Evolutionary conservation across 2,797 vertebrate species (phyloP).

Genomic region (Mormyrops boulengeri): DNA sequence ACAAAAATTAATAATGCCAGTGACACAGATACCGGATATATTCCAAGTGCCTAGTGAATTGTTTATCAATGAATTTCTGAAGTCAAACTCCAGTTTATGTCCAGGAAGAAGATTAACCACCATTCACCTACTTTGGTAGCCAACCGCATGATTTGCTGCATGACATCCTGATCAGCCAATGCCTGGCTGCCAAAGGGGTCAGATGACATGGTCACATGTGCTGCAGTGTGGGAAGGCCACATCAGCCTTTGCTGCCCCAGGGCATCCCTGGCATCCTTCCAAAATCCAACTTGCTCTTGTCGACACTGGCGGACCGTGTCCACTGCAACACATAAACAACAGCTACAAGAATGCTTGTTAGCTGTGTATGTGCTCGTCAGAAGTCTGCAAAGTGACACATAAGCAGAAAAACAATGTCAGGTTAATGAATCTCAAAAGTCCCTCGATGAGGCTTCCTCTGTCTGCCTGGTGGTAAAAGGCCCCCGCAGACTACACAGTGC

Average conservation of each 20-base stretch:
- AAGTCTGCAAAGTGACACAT: slow-evolving; percentile 51
- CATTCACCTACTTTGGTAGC: background rate
- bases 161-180: background rate
- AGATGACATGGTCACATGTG: background rate
- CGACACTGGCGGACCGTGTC: slow-evolving; percentile 30
- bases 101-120: background rate
- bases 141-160: background rate
- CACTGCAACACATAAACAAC: background rate
- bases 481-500: background rate
- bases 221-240: background rate
- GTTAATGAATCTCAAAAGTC: slow-evolving; percentile 54
- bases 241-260: background rate
- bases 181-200: background rate
- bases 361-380: slow-evolving; percentile 57
- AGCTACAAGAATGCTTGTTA: slow-evolving; percentile 46
- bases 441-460: slow-evolving; percentile 41
- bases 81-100: background rate
- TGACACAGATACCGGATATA: background rate
- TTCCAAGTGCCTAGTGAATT: background rate
- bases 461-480: background rate
- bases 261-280: background rate
- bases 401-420: slow-evolving; percentile 49
- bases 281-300: slow-evolving; percentile 25
- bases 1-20: background rate
- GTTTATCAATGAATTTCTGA: background rate